Conservation (phyloP, 2,888 invertebrate genomes). For the Tetropium fuscum region DNA sequence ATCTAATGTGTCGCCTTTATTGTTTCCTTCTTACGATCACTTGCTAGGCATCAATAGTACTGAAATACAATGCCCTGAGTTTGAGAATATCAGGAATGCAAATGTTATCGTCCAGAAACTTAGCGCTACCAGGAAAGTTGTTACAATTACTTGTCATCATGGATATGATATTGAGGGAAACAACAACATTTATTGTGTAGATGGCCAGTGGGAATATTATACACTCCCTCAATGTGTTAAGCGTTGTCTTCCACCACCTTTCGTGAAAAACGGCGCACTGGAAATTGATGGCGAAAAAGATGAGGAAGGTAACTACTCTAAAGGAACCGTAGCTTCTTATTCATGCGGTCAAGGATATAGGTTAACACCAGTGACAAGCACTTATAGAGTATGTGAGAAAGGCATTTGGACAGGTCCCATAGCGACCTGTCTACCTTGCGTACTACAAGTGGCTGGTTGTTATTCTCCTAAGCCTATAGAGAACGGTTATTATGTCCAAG, state of each 20-base stretch:
- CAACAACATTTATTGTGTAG: constrained; percentile 58
- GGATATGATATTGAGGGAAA: constrained; percentile 61
- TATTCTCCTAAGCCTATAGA: constrained; percentile 54
- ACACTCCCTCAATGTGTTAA: constrained; percentile 50
- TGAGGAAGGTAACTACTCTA: constrained; percentile 52
- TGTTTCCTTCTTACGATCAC: constrained; percentile 18
- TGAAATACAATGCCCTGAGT: constrained; percentile 12
- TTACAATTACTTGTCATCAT: constrained; percentile 53
- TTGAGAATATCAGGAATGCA: constrained; percentile 18
- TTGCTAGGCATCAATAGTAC: constrained; percentile 14
- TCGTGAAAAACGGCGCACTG: constrained; percentile 56
- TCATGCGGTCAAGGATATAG: constrained; percentile 57
- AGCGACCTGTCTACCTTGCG: constrained; percentile 54
- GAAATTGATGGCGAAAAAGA: constrained; percentile 54
- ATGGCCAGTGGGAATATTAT: constrained; percentile 59
- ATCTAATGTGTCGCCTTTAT: neutral
- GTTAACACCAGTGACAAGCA: constrained; percentile 58
- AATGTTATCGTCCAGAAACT: constrained; percentile 11
- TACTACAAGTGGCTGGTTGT: constrained; percentile 51
- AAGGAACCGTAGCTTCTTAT: constrained; percentile 61
- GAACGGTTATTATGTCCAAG: constrained; percentile 60
- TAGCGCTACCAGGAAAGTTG: constrained; percentile 27
- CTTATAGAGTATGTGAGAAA: constrained; percentile 61
- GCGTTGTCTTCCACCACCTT: constrained; percentile 59
- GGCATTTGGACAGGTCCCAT: constrained; percentile 63